Evolutionary conservation across 1,140 invertebrate species (phyloP).

Genomic region (Eriosoma lanigerum): DNA sequence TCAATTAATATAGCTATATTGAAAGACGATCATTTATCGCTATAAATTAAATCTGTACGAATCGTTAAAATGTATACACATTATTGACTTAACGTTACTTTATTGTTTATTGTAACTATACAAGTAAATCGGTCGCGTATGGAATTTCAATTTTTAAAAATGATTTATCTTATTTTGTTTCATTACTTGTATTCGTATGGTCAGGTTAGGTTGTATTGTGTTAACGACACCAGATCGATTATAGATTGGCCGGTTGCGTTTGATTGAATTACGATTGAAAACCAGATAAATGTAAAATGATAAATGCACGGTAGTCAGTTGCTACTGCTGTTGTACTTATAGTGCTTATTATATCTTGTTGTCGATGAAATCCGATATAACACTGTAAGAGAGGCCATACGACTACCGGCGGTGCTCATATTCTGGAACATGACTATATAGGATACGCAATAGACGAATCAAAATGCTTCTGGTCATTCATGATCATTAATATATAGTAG

Average conservation of each 20-base stretch:
- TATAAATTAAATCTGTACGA: too few species aligned
- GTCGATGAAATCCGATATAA: conserved; percentile 22
- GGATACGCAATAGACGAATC: background rate
- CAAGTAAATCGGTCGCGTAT: too few species aligned
- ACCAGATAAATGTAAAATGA: background rate
- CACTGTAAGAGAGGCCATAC: background rate
- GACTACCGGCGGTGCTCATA: background rate
- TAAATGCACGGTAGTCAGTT: background rate
- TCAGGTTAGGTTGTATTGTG: too few species aligned
- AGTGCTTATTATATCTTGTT: background rate
- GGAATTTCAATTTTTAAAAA: too few species aligned
- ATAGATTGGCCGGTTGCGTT: background rate
- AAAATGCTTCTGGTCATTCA: conserved; percentile 5
- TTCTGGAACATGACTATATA: background rate
- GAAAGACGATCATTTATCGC: too few species aligned
- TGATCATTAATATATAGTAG: too few species aligned
- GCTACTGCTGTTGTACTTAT: background rate
- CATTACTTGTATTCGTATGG: too few species aligned
- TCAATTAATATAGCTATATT: too few species aligned
- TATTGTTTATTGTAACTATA: too few species aligned
- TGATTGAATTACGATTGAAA: conserved; percentile 9
- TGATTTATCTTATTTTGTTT: too few species aligned
- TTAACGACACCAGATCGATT: background rate
- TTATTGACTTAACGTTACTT: too few species aligned
- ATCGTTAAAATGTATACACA: too few species aligned